These are phyloP conservation scores for Mobula birostris DNA, from an alignment of 2,113 vertebrate species.

Conservation along the genomic window DNA sequence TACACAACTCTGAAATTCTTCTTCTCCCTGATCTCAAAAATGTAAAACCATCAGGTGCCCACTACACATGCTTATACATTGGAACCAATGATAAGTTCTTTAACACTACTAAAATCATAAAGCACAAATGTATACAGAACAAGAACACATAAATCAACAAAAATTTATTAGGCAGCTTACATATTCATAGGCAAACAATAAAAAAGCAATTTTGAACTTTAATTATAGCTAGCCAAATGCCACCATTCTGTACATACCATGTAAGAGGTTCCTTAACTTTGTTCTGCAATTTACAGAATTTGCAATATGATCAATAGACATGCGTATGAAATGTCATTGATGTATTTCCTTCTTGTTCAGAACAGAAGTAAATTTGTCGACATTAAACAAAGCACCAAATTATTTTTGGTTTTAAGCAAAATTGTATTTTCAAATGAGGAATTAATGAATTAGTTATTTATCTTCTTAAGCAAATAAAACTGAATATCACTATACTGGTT, in stretches of 20 bases:
- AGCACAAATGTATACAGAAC: not conserved
- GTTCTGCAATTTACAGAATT: not conserved
- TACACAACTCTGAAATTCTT: too few relatives aligned
- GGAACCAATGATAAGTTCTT: not conserved
- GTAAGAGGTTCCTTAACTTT: not conserved
- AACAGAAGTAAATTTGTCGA: not conserved
- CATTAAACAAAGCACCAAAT: not conserved
- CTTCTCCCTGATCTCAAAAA: not conserved
- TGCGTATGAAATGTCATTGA: not conserved
- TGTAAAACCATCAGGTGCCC: not conserved
- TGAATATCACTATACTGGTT: too few relatives aligned
- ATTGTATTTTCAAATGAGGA: not conserved
- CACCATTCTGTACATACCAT: not conserved
- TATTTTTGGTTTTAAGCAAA: not conserved
- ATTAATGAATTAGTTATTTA: not conserved
- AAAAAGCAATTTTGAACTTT: not conserved
- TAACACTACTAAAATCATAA: not conserved
- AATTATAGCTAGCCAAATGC: not conserved
- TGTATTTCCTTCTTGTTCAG: not conserved
- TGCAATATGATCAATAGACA: not conserved
- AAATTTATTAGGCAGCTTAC: not conserved
- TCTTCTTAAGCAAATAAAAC: too few relatives aligned
- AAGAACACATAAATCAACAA: not conserved
- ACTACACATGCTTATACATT: not conserved
- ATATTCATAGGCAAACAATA: not conserved